Conservation (phyloP, 2,888 invertebrate genomes). For the Esperia sulphurella region DNA sequence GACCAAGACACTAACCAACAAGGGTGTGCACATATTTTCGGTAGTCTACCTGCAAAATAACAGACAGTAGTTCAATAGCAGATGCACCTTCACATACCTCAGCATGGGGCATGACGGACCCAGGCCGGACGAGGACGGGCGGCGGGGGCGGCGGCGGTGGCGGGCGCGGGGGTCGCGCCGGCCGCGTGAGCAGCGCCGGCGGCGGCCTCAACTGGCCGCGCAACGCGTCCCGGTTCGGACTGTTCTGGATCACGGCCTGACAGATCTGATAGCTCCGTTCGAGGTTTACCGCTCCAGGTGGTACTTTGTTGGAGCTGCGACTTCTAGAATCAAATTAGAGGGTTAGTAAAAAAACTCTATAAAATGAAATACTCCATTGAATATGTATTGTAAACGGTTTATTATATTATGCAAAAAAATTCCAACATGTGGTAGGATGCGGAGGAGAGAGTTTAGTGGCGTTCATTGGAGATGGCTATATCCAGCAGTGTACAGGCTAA, state of each 20-base stretch:
- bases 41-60: too few species aligned
- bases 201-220: conserved; percentile 92
- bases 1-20: too few species aligned
- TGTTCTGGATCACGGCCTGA: conserved; percentile 95
- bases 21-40: too few species aligned
- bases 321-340: conserved; percentile 46
- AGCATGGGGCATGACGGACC: conserved; percentile 75
- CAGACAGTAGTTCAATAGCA: too few species aligned
- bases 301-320: conserved; percentile 85
- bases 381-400: too few species aligned
- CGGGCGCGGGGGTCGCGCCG: conserved; percentile 53
- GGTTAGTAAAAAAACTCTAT: neutral
- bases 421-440: too few species aligned
- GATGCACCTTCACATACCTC: conserved; percentile 37
- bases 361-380: too few species aligned
- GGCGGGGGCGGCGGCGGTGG: conserved; percentile 59
- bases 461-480: too few species aligned
- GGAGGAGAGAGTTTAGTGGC: too few species aligned
- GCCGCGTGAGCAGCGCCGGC: conserved; percentile 83
- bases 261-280: conserved; percentile 97
- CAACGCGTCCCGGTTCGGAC: conserved; percentile 92
- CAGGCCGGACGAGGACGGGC: conserved; percentile 80
- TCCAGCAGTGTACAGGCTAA: too few species aligned
- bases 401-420: too few species aligned
- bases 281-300: conserved; percentile 94